Evolutionary conservation across 2,888 invertebrate genomes (phyloP).

Genomic region (Leptinotarsa rubiginosa): DNA sequence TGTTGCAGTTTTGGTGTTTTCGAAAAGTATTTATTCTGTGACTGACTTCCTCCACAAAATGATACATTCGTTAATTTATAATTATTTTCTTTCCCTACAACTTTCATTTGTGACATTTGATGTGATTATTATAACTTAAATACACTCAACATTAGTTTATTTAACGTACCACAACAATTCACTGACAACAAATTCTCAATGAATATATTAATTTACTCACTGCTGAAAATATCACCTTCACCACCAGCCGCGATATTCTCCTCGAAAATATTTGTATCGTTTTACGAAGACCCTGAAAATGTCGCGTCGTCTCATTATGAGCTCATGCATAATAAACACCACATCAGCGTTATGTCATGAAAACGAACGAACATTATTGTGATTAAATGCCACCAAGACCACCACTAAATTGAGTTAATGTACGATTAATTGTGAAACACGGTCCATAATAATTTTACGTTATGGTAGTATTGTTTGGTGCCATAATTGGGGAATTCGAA

Average conservation of each 20-base stretch:
- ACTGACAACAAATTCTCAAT: no score
- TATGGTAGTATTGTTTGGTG: not conserved
- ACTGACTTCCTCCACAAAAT: no score
- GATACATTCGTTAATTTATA: no score
- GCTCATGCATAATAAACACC: constrained; percentile 12
- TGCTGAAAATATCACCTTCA: not conserved
- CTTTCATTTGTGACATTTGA: no score
- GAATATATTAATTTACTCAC: not conserved
- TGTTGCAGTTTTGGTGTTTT: no score
- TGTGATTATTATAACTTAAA: no score
- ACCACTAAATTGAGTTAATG: not conserved
- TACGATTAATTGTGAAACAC: not conserved
- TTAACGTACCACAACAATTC: no score
- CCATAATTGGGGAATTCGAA: not conserved
- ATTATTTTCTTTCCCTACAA: no score
- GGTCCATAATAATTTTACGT: not conserved
- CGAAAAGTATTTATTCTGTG: no score
- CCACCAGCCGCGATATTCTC: not conserved
- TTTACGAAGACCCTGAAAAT: not conserved
- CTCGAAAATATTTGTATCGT: not conserved
- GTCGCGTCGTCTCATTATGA: not conserved
- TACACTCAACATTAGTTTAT: no score
- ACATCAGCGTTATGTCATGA: not conserved
- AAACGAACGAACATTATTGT: not conserved
- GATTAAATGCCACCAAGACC: not conserved